These are phyloP conservation scores for Scaeva pyrastri DNA, from an alignment of 2,888 invertebrate species.

Conservation along the genomic window DNA sequence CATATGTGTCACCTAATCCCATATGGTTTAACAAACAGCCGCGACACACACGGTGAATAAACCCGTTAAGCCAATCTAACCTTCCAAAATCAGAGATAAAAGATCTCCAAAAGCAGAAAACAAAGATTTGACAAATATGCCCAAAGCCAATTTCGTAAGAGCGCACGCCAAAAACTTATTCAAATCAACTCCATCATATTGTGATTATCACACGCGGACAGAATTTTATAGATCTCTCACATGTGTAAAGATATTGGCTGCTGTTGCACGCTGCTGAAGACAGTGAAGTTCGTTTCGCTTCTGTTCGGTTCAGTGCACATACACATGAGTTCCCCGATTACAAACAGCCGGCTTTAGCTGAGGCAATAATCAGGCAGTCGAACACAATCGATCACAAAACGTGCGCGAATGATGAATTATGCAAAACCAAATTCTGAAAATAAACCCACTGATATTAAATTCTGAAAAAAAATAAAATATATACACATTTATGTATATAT, in stretches of 20 bases:
- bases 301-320: background rate
- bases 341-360: constrained; percentile 17
- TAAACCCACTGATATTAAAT: constrained; percentile 49
- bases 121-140: constrained; percentile 62
- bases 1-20: constrained; percentile 56
- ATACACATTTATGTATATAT: background rate
- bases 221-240: constrained; percentile 53
- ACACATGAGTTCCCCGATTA: background rate
- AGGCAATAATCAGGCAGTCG: background rate
- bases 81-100: constrained; percentile 43
- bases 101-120: constrained; percentile 59
- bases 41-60: constrained; percentile 52
- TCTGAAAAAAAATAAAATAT: constrained; percentile 21
- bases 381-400: constrained; percentile 66
- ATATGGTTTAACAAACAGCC: constrained; percentile 51
- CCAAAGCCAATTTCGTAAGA: constrained; percentile 46
- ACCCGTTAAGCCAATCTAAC: constrained; percentile 20
- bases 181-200: constrained; percentile 57
- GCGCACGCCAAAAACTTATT: constrained; percentile 68
- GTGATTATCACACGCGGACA: constrained; percentile 48
- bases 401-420: constrained; percentile 70
- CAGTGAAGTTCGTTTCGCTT: background rate
- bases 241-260: constrained; percentile 15
- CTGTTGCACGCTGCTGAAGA: background rate
- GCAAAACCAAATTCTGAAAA: constrained; percentile 67